Base-by-base conservation (phyloP, 2,113 vertebrate genomes). In the Chloebia gouldiae region DNA sequence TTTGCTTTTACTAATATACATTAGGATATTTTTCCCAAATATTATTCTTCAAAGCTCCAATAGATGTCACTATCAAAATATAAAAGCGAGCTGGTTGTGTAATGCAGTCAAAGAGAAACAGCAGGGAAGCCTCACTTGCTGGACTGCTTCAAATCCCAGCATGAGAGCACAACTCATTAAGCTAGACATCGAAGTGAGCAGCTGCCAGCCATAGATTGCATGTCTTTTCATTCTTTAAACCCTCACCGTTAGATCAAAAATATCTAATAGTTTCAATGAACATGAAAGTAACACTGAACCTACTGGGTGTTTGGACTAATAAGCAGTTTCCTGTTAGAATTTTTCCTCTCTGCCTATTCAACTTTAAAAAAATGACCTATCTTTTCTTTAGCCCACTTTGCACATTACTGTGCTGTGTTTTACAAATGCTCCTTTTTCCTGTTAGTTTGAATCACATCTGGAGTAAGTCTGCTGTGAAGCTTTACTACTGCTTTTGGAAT, bases 11-110 rank as follows among this genome's bases (percentile, higher is more conserved):
- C 27, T 66, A 54, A 73, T 40, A 50, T 10, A 49, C 35, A 35
- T 45, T 33, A 44, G 10, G 28, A 31, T 30, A 45, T 78, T 92
- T 91, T 88, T 51, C 2, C 13, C 47, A 72, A 91, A 47, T 49
- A 75, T 71, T 95, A 93, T 97, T 96, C 96, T 95, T 97, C 94
- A 94, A 83, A 90, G 93, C 88, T 98, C 98, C 98, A 97, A 98
- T 97, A 98, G 98, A 98, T 98, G 98, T 98, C 98, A 98, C 94
- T 97, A 97, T 96, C 92, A 98, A 98, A 96, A 98, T 98, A 95
- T 95, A 95, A 98, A 98, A 98, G 82, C 86, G 94, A 97, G 54
- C 13, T 60, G 40, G 45, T 70, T 71, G 68, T 71, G 61, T 68
- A 96, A 95, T 66, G 19, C 51, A 91, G 63, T 59, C 75, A 72